Evolutionary conservation across 2,797 vertebrate genomes (phyloP).

Genomic region (Gymnothorax javanicus): DNA sequence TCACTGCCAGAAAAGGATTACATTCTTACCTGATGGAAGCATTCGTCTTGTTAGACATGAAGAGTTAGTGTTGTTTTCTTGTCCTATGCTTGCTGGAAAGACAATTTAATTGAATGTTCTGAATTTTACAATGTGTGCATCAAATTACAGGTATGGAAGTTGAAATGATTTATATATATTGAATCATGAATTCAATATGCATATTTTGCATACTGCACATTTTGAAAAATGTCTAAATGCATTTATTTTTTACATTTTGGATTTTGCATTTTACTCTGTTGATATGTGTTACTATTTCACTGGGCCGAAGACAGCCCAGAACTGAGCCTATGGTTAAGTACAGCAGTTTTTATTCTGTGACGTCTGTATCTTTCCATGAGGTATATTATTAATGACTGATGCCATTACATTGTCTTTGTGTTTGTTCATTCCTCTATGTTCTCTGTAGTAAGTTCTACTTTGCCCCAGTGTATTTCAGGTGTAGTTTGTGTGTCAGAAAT

Average conservation of each 20-base stretch:
- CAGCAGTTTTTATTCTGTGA: not conserved
- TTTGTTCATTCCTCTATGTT: not conserved
- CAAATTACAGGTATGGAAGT: not conserved
- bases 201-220: not conserved
- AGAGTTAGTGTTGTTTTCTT: not conserved
- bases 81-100: not conserved
- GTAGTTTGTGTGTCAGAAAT: not conserved
- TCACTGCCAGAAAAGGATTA: not conserved
- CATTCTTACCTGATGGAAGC: not conserved
- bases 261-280: not conserved
- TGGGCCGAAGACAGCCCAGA: not conserved
- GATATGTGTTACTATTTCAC: not conserved
- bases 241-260: not conserved
- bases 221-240: not conserved
- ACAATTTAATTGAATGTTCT: not conserved
- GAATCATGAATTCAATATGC: not conserved
- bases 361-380: conserved; percentile 1
- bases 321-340: not conserved
- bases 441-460: not conserved
- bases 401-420: not conserved
- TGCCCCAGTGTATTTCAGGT: not conserved
- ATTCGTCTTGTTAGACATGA: not conserved
- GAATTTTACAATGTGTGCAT: not conserved
- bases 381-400: not conserved
- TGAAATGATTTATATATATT: not conserved